These are phyloP conservation scores for Phengaris alcon DNA, from an alignment of 2,888 invertebrate genomes.

Conservation along the genomic window DNA sequence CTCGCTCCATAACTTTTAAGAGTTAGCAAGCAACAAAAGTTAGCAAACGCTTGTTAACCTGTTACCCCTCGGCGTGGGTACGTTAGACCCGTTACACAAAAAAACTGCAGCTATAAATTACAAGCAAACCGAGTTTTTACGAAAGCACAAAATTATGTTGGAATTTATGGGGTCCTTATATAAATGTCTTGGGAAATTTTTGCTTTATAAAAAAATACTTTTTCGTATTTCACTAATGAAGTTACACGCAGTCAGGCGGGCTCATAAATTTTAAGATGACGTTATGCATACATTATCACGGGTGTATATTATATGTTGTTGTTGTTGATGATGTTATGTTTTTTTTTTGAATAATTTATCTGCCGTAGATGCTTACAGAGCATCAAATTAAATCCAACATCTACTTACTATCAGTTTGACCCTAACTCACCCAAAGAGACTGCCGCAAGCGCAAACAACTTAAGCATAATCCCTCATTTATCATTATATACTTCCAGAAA, in stretches of 20 bases:
- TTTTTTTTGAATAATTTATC: not conserved
- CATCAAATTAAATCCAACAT: not conserved
- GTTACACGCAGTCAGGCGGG: not conserved
- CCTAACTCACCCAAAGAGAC: not conserved
- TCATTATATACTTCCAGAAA: not conserved
- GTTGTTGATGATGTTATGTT: constrained; percentile 5
- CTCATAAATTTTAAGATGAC: not conserved
- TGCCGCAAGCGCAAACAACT: not conserved
- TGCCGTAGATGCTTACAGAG: not conserved
- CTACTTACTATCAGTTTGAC: not conserved
- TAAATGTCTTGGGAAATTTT: not conserved
- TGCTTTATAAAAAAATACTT: not conserved
- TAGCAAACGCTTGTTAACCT: constrained; percentile 15
- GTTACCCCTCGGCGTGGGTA: not conserved
- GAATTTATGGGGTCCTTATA: not conserved
- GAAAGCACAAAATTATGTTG: too few relatives aligned
- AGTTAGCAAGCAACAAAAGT: constrained; percentile 20
- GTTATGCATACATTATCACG: constrained; percentile 1
- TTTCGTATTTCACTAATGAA: not conserved
- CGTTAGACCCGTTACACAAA: not conserved
- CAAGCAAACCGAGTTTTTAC: not conserved
- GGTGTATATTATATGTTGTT: too few relatives aligned
- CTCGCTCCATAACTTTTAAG: not conserved
- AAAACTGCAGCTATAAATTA: not conserved
- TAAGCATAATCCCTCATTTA: too few relatives aligned